Conservation (phyloP, 2,888 invertebrate species). For the Lordiphosa andalusiaca region DNA sequence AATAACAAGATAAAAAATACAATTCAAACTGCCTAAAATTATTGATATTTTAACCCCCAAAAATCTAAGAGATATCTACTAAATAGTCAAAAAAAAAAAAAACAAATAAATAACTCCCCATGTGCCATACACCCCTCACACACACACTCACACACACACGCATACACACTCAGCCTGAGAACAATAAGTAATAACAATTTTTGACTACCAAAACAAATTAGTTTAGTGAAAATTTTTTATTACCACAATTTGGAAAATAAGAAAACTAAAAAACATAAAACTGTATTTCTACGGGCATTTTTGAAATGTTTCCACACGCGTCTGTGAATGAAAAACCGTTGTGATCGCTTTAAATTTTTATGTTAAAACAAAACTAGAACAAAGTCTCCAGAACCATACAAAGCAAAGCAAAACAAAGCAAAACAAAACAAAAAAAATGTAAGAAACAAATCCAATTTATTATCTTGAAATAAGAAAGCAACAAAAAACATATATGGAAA, state of each 20-base stretch:
- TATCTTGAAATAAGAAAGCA: constrained; percentile 7
- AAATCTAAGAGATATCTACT: constrained; percentile 6
- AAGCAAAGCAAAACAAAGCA: no score
- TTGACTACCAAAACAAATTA: constrained; percentile 35
- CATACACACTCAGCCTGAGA: constrained; percentile 22
- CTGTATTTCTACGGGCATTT: constrained; percentile 61
- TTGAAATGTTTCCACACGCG: constrained; percentile 60
- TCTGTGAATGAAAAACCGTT: constrained; percentile 75
- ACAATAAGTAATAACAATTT: constrained; percentile 35
- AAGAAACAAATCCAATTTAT: background rate
- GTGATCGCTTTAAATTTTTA: constrained; percentile 72
- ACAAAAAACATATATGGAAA: constrained; percentile 35
- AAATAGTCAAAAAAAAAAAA: constrained; percentile 25
- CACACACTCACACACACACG: constrained; percentile 10
- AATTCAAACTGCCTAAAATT: constrained; percentile 10
- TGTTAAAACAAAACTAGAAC: constrained; percentile 36
- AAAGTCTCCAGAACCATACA: constrained; percentile 25
- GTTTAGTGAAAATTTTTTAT: constrained; percentile 37
- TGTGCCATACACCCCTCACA: constrained; percentile 51
- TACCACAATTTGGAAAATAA: constrained; percentile 23
- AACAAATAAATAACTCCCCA: constrained; percentile 38
- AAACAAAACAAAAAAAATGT: background rate
- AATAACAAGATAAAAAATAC: constrained; percentile 30
- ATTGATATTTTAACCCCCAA: background rate
- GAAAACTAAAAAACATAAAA: constrained; percentile 24